Percentiles rank a stretch among this genome's conserved stretches.
These are phyloP conservation scores for Thera obeliscata DNA, from an alignment of 2,888 invertebrate species.

Conservation along the genomic window DNA sequence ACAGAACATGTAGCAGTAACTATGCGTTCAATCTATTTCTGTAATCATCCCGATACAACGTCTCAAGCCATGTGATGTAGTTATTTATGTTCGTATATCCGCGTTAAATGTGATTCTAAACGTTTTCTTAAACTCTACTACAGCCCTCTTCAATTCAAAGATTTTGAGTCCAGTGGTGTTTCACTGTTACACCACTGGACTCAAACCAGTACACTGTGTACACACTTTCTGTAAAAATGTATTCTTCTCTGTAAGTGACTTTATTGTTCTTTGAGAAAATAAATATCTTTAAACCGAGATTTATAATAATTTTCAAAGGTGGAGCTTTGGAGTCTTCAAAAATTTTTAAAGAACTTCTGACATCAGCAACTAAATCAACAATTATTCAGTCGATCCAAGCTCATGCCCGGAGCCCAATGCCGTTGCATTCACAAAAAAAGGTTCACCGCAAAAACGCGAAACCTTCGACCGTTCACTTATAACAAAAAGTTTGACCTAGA, in stretches of 20 bases:
- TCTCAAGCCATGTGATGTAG: conserved; percentile 61
- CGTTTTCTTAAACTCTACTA: conserved; percentile 3
- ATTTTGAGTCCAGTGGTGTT: too few relatives aligned
- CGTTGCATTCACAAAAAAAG: conserved; percentile 41
- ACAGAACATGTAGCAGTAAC: too few relatives aligned
- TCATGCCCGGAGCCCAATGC: conserved; percentile 27
- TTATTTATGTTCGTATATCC: conserved; percentile 68
- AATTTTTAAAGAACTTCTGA: not conserved
- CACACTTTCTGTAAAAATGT: too few relatives aligned
- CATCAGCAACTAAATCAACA: conserved; percentile 6
- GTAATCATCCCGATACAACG: conserved; percentile 63
- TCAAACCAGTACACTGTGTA: too few relatives aligned
- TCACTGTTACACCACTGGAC: too few relatives aligned
- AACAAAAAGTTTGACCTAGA: conserved; percentile 61
- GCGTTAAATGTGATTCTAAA: conserved; percentile 32
- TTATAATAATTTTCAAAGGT: not conserved
- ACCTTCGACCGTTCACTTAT: conserved; percentile 60
- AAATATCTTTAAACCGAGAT: too few relatives aligned
- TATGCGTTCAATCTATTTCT: conserved; percentile 62
- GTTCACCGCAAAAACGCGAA: conserved; percentile 48
- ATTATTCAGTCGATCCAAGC: conserved; percentile 16
- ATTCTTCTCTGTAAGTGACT: too few relatives aligned
- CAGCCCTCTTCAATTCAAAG: too few relatives aligned
- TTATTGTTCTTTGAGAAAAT: too few relatives aligned
- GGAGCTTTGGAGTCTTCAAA: not conserved